phyloP scores from a whole-genome alignment of 2,888 invertebrate genomes.

The Lycia hirtaria region DNA sequence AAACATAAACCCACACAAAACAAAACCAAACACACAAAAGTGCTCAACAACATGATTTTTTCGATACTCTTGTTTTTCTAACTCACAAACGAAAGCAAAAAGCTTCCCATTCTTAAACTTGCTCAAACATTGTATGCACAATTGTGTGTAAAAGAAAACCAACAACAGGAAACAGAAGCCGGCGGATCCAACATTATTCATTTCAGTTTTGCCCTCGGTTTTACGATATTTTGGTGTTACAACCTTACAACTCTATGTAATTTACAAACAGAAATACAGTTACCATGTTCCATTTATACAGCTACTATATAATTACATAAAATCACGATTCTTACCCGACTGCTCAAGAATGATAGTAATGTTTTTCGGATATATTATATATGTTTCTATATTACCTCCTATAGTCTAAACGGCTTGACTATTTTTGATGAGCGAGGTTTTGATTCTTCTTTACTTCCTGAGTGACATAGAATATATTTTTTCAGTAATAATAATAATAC shows the following conservation, averaged over 20 bases:
- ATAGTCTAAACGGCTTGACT: no score
- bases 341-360: no score
- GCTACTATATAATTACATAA: no score
- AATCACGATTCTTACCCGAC: no score
- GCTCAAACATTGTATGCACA: conserved; percentile 12
- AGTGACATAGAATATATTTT: no score
- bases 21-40: no score
- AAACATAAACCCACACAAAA: no score
- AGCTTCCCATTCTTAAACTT: conserved; percentile 9
- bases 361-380: no score
- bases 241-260: conserved; percentile 19
- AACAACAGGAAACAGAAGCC: conserved; percentile 17
- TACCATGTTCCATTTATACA: not conserved
- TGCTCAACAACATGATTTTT: not conserved
- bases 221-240: conserved; percentile 26
- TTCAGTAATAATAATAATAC: no score
- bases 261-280: not conserved
- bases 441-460: no score
- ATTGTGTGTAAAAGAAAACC: conserved; percentile 20
- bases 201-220: conserved; percentile 25
- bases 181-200: conserved; percentile 22
- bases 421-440: no score
- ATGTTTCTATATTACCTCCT: no score
- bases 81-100: not conserved
- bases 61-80: not conserved